Evolutionary conservation across 2,113 vertebrate genomes (phyloP).

Genomic region (Hippoglossus stenolepis): DNA sequence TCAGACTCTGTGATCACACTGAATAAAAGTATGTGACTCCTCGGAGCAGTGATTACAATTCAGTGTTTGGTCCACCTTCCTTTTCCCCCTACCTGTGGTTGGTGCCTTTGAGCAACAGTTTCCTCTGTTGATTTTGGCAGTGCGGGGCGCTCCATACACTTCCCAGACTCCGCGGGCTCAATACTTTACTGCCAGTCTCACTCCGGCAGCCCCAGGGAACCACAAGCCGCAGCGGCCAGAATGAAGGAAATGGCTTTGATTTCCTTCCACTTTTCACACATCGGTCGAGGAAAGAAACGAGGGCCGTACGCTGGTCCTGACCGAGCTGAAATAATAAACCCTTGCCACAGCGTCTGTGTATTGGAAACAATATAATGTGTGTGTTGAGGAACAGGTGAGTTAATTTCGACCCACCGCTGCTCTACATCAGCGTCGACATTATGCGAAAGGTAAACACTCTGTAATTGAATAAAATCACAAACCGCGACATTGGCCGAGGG

Average conservation of each 20-base stretch:
- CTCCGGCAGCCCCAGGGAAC: constrained; percentile 57
- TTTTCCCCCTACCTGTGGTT: constrained; percentile 52
- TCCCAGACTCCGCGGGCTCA: constrained; percentile 54
- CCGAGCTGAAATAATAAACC: constrained; percentile 72
- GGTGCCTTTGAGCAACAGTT: constrained; percentile 65
- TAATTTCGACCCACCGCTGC: constrained; percentile 60
- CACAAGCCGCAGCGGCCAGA: constrained; percentile 62
- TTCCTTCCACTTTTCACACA: constrained; percentile 81
- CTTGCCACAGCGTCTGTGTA: constrained; percentile 11
- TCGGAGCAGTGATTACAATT: constrained; percentile 16
- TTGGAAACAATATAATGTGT: constrained; percentile 52
- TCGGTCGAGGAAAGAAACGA: constrained; percentile 54
- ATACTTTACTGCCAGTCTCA: constrained; percentile 61
- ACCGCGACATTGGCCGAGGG: constrained; percentile 42
- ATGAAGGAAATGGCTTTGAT: constrained; percentile 76
- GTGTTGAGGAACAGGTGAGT: constrained; percentile 73
- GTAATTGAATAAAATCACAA: constrained; percentile 76
- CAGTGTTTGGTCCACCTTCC: constrained; percentile 46
- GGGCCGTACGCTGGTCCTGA: constrained; percentile 29
- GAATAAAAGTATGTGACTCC: constrained; percentile 37
- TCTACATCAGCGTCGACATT: constrained; percentile 73
- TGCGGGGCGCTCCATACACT: constrained; percentile 32
- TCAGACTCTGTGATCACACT: constrained; percentile 41
- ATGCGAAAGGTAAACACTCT: constrained; percentile 72
- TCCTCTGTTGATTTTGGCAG: constrained; percentile 75